A percentile compares a stretch with the other conserved stretches of the same genome.
Evolutionary conservation across 2,888 invertebrate species (phyloP).

Genomic region (Sinhomidia bicolor): DNA sequence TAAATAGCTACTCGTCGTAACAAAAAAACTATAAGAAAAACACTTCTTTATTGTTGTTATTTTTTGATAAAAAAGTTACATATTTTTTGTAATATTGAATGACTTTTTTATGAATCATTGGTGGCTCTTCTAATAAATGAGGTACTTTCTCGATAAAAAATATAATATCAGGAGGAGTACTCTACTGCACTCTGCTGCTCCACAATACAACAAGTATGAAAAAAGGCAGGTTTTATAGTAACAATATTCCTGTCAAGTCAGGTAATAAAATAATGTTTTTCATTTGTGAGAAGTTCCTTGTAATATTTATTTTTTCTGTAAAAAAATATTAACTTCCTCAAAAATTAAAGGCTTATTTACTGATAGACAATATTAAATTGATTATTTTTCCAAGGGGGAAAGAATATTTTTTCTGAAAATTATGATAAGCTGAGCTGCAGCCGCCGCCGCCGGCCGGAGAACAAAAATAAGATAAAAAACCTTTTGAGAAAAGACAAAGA

Average conservation of each 20-base stretch:
- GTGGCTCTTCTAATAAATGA: neutral
- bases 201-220: too few species aligned
- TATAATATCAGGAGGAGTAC: neutral
- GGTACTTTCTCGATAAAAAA: slow-evolving; percentile 43
- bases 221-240: too few species aligned
- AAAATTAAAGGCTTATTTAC: slow-evolving; percentile 11
- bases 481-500: too few species aligned
- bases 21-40: neutral
- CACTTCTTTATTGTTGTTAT: neutral
- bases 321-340: slow-evolving; percentile 29
- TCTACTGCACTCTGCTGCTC: too few species aligned
- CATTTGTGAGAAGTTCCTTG: slow-evolving; percentile 16
- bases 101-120: slow-evolving; percentile 24
- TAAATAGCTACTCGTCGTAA: slow-evolving; percentile 1
- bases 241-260: neutral
- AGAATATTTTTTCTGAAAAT: too few species aligned
- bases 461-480: neutral
- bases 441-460: slow-evolving; percentile 34
- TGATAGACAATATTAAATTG: neutral
- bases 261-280: slow-evolving; percentile 14
- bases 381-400: neutral
- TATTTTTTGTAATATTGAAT: neutral
- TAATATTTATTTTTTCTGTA: neutral
- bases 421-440: too few species aligned
- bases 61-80: slow-evolving; percentile 24